These are phyloP conservation scores for Sebastes miniatus DNA, from an alignment of 2,797 vertebrate species.

Conservation along the genomic window DNA sequence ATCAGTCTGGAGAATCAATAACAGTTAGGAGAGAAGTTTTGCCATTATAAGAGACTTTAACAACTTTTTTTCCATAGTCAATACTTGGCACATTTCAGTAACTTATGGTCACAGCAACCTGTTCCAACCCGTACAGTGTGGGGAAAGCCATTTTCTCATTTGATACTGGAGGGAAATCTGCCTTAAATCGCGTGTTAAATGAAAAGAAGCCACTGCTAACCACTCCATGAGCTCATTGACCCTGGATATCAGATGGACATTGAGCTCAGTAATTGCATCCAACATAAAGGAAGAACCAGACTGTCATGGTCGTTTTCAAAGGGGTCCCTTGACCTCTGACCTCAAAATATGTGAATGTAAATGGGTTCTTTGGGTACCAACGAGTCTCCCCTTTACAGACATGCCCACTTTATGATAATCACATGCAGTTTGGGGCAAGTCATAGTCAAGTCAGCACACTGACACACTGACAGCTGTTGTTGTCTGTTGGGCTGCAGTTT, in stretches of 20 bases:
- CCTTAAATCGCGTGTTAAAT: background rate
- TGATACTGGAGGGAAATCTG: background rate
- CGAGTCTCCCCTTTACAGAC: too few species aligned
- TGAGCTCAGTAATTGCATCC: background rate
- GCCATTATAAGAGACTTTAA: background rate
- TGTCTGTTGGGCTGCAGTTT: too few species aligned
- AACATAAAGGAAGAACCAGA: background rate
- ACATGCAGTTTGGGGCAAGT: too few species aligned
- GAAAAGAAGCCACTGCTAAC: background rate
- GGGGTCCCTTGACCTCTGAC: too few species aligned
- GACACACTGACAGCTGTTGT: too few species aligned
- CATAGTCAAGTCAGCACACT: too few species aligned
- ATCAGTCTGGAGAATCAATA: background rate
- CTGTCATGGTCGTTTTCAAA: rapidly evolving
- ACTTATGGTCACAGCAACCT: background rate
- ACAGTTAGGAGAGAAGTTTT: background rate
- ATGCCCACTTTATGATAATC: too few species aligned
- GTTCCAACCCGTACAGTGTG: background rate
- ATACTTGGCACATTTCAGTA: background rate
- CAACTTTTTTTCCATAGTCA: background rate
- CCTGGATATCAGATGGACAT: background rate
- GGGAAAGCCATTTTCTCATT: background rate
- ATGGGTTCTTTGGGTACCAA: too few species aligned
- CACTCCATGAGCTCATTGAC: background rate
- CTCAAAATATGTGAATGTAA: too few species aligned